Percentiles rank a stretch among this genome's conserved stretches.
Conservation (phyloP, 2,113 vertebrate species). For the Erythrolamprus reginae region DNA sequence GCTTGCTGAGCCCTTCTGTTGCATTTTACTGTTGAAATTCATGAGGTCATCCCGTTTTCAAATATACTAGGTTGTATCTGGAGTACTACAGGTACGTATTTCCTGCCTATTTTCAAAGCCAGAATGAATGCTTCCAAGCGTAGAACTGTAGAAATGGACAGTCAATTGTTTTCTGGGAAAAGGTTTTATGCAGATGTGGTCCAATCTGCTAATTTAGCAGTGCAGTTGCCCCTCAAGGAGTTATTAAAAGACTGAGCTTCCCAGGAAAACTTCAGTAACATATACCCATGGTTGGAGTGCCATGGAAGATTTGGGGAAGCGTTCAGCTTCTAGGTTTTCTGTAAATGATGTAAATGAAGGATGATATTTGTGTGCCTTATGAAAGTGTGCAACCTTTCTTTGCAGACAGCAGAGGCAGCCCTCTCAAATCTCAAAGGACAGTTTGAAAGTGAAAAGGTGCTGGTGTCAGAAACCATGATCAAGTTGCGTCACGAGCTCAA, state of each 20-base stretch:
- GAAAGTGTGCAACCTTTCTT: neutral
- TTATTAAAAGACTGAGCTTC: neutral
- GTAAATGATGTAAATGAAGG: neutral
- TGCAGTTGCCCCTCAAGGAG: neutral
- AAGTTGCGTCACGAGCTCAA: slow-evolving; percentile 82
- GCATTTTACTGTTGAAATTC: neutral
- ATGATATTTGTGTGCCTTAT: neutral
- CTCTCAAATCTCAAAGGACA: slow-evolving; percentile 81
- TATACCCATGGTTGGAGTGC: neutral
- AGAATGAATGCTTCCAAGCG: neutral
- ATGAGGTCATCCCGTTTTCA: neutral
- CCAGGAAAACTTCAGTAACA: neutral
- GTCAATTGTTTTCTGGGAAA: neutral
- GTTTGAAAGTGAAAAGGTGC: slow-evolving; percentile 78
- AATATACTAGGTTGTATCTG: neutral
- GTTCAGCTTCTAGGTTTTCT: neutral
- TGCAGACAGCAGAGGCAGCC: slow-evolving; percentile 78
- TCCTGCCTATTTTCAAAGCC: neutral
- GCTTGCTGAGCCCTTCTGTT: neutral
- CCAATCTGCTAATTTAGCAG: neutral
- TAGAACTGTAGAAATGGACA: neutral
- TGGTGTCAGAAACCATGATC: slow-evolving; percentile 80
- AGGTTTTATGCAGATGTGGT: neutral
- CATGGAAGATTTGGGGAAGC: neutral
- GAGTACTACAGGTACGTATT: neutral